These are phyloP conservation scores for Chloroclysta siterata DNA, from an alignment of 2,888 invertebrate genomes.

Conservation along the genomic window DNA sequence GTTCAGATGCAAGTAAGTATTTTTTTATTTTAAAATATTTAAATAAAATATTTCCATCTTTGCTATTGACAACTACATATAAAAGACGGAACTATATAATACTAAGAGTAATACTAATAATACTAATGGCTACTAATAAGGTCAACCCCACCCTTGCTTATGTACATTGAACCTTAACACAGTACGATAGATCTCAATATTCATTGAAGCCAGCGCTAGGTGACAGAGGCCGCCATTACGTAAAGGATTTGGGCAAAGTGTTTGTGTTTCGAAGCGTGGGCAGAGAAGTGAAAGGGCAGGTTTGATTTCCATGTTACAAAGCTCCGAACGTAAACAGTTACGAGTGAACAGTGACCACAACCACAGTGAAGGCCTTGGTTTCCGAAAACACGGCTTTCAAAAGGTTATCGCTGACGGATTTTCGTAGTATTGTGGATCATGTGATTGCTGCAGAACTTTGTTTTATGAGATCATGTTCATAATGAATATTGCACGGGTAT, in stretches of 20 bases:
- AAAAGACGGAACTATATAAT: no score
- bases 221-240: constrained; percentile 7
- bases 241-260: constrained; percentile 15
- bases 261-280: constrained; percentile 8
- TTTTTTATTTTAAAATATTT: no score
- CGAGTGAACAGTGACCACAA: constrained; percentile 3
- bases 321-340: constrained; percentile 7
- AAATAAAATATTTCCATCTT: no score
- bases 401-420: background rate
- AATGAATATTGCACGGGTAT: no score
- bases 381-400: background rate
- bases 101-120: no score
- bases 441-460: no score
- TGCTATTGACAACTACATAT: no score
- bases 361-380: background rate
- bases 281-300: constrained; percentile 11
- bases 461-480: no score
- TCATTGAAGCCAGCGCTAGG: background rate
- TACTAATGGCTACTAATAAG: no score
- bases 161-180: constrained; percentile 5
- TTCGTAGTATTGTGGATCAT: background rate
- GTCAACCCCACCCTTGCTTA: background rate
- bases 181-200: background rate
- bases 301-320: constrained; percentile 17
- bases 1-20: no score